Evolutionary conservation across 2,888 invertebrate genomes (phyloP).

Genomic region (Nomada fucata): DNA sequence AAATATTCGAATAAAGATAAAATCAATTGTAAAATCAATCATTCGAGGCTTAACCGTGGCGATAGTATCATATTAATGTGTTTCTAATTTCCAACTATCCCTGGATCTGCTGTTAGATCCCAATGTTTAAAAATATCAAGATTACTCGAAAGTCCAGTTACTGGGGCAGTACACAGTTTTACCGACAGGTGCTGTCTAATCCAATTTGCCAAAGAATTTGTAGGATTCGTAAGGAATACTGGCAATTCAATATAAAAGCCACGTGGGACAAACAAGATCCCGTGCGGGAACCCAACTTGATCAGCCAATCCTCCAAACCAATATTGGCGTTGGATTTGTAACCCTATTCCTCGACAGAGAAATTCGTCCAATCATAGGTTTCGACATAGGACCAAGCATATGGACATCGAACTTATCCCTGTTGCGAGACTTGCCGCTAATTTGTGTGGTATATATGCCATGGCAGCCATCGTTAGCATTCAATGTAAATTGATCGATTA

Average conservation of each 20-base stretch:
- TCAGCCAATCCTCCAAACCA: constrained; percentile 73
- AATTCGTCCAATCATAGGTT: constrained; percentile 69
- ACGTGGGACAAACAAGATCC: constrained; percentile 70
- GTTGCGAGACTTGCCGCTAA: constrained; percentile 15
- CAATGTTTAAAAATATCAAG: too few relatives aligned
- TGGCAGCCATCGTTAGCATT: not conserved
- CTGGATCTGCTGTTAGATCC: too few relatives aligned
- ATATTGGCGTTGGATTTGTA: constrained; percentile 68
- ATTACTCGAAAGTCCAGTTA: not conserved
- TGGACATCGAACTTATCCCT: constrained; percentile 34
- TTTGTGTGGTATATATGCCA: constrained; percentile 4
- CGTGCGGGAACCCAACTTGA: constrained; percentile 68
- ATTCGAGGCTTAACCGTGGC: too few relatives aligned
- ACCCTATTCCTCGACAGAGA: constrained; percentile 66
- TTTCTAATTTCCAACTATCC: too few relatives aligned
- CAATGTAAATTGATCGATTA: not conserved
- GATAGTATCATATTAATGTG: too few relatives aligned
- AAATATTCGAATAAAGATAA: too few relatives aligned
- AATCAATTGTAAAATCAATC: too few relatives aligned
- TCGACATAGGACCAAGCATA: constrained; percentile 51
- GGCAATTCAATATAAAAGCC: constrained; percentile 73
- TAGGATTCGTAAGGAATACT: constrained; percentile 64
- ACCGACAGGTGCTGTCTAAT: constrained; percentile 61
- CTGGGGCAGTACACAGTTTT: constrained; percentile 25
- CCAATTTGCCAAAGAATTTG: constrained; percentile 67